A percentile compares a stretch with the other conserved stretches of the same genome.
phyloP scores from a whole-genome alignment of 2,888 invertebrate genomes.

The Anarsia innoxiella region DNA sequence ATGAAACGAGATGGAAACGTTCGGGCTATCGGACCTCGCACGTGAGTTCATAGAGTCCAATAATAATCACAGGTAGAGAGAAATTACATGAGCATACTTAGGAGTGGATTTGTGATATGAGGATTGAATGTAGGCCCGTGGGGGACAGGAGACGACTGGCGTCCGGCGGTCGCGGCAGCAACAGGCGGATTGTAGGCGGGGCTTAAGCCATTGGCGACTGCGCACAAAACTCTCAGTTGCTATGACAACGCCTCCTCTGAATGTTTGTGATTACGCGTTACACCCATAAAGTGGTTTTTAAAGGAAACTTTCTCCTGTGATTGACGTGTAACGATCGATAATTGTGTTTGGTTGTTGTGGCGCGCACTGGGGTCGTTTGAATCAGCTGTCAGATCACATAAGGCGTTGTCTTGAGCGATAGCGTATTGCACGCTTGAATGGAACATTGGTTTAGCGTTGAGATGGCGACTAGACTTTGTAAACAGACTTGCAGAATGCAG shows the following conservation, averaged over 20 bases:
- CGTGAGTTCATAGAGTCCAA: slow-evolving; percentile 27
- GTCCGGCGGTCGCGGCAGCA: slow-evolving; percentile 51
- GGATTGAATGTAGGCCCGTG: slow-evolving; percentile 43
- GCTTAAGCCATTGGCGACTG: slow-evolving; percentile 46
- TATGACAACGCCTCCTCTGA: slow-evolving; percentile 63
- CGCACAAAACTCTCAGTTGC: slow-evolving; percentile 51
- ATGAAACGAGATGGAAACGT: slow-evolving; percentile 30
- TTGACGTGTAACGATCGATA: slow-evolving; percentile 47
- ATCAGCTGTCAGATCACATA: no score
- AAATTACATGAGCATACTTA: neutral
- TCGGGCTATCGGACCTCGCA: slow-evolving; percentile 31
- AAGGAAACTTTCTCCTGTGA: slow-evolving; percentile 46
- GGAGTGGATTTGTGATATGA: neutral
- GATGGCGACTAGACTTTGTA: no score
- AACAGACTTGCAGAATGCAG: no score
- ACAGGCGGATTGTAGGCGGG: slow-evolving; percentile 67
- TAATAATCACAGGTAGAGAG: neutral
- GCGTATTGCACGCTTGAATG: no score
- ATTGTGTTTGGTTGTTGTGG: slow-evolving; percentile 30
- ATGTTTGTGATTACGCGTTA: slow-evolving; percentile 60
- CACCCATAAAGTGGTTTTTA: slow-evolving; percentile 33
- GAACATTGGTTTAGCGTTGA: no score
- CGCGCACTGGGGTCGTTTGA: no score
- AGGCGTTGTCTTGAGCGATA: no score
- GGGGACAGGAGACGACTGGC: slow-evolving; percentile 50